These are phyloP conservation scores for Amyelois transitella DNA, from an alignment of 1,140 invertebrate genomes.

Conservation along the genomic window DNA sequence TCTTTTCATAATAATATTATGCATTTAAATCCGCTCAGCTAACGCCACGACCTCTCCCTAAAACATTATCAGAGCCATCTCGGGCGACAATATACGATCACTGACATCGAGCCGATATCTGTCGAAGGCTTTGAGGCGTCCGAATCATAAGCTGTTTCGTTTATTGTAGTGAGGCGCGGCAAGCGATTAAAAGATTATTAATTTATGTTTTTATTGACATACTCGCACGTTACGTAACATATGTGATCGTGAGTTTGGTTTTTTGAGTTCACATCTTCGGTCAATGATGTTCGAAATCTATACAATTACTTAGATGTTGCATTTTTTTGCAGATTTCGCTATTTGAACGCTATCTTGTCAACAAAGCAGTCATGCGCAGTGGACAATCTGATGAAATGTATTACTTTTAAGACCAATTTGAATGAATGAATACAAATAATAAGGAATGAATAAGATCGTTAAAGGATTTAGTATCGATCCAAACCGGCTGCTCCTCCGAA, in stretches of 20 bases:
- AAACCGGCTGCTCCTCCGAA: neutral
- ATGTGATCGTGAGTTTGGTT: neutral
- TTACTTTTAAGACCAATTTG: too few species aligned
- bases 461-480: neutral
- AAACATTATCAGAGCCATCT: slow-evolving; percentile 55
- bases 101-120: slow-evolving; percentile 53
- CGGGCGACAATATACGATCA: slow-evolving; percentile 68
- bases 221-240: neutral
- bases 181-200: slow-evolving; percentile 13
- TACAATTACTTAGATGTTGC: too few species aligned
- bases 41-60: neutral
- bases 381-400: too few species aligned
- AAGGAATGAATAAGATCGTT: neutral
- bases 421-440: neutral
- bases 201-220: slow-evolving; percentile 3
- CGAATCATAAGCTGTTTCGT: slow-evolving; percentile 49
- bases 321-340: too few species aligned
- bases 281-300: too few species aligned
- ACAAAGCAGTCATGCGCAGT: too few species aligned
- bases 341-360: too few species aligned
- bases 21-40: neutral
- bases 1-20: neutral
- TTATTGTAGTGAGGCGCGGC: slow-evolving; percentile 36
- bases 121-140: slow-evolving; percentile 44
- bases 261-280: too few species aligned